These are phyloP conservation scores for Caracal caracal DNA, from an alignment of 2,113 vertebrate genomes.

Conservation along the genomic window DNA sequence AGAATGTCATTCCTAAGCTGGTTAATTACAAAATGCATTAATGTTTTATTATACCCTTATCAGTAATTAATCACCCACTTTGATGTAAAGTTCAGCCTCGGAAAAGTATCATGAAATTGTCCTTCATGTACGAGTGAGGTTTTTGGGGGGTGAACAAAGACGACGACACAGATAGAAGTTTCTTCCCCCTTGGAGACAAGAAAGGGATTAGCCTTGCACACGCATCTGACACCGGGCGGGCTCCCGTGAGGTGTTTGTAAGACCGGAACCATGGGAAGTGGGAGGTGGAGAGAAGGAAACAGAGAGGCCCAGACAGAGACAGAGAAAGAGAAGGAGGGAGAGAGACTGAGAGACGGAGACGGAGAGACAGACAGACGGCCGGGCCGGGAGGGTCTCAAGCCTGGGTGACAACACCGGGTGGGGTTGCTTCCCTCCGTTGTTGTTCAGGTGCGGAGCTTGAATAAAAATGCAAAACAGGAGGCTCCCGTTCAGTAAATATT, in stretches of 20 bases:
- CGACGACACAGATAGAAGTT: constrained; percentile 43
- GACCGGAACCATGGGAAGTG: background rate
- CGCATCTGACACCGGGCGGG: fast-evolving
- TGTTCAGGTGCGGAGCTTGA: constrained; percentile 88
- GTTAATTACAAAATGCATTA: constrained; percentile 92
- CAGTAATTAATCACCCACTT: constrained; percentile 93
- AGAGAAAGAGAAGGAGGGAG: constrained; percentile 52
- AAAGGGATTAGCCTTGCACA: constrained; percentile 53
- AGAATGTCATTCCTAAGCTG: constrained; percentile 79
- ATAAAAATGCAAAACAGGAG: constrained; percentile 90
- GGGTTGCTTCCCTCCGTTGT: constrained; percentile 58
- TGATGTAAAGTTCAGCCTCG: constrained; percentile 92
- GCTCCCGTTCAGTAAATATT: constrained; percentile 93
- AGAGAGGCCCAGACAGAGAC: background rate
- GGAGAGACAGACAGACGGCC: too few relatives aligned
- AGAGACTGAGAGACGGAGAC: too few relatives aligned
- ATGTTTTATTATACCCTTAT: constrained; percentile 93
- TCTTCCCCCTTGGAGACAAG: constrained; percentile 74
- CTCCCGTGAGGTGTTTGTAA: background rate
- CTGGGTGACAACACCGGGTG: background rate
- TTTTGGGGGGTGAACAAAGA: constrained; percentile 74
- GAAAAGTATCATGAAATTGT: constrained; percentile 85
- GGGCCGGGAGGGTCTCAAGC: background rate
- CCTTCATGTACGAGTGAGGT: constrained; percentile 76
- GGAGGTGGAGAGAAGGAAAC: fast-evolving